These are phyloP conservation scores for Amia ocellicauda DNA, from an alignment of 2,113 vertebrate species.

Conservation along the genomic window DNA sequence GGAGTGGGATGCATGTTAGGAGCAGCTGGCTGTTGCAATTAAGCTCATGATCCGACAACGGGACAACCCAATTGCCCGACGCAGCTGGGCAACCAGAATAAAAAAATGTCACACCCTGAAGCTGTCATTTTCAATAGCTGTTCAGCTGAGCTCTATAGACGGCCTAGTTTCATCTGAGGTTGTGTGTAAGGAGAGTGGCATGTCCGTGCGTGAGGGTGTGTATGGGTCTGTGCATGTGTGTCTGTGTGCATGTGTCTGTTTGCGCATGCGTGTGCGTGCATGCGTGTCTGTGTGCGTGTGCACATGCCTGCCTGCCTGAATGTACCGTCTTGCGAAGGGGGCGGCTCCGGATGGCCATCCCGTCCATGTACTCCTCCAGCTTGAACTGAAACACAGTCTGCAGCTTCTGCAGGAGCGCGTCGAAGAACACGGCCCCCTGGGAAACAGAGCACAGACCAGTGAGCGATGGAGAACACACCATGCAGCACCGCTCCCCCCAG, in stretches of 20 bases:
- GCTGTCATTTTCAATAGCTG: no score
- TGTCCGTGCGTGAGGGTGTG: background rate
- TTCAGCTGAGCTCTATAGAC: no score
- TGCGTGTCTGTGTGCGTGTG: background rate
- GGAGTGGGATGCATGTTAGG: no score
- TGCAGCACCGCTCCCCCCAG: no score
- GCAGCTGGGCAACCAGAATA: no score
- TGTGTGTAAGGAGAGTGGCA: no score
- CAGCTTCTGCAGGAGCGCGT: slow-evolving; percentile 86
- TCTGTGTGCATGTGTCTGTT: background rate
- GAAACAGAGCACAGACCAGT: slow-evolving; percentile 18
- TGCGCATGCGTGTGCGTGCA: background rate
- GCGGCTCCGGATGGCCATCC: slow-evolving; percentile 88
- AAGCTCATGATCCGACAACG: no score
- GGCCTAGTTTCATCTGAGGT: no score
- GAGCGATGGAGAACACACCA: background rate
- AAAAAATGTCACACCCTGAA: no score
- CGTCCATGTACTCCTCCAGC: slow-evolving; percentile 93
- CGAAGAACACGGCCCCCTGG: slow-evolving; percentile 91
- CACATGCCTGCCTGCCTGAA: background rate
- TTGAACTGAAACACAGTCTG: slow-evolving; percentile 92
- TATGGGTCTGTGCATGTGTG: background rate
- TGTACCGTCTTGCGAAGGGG: slow-evolving; percentile 87
- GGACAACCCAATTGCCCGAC: no score
- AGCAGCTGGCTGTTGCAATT: no score